Conservation (phyloP, 2,888 invertebrate species). For the Andrena camellia region DNA sequence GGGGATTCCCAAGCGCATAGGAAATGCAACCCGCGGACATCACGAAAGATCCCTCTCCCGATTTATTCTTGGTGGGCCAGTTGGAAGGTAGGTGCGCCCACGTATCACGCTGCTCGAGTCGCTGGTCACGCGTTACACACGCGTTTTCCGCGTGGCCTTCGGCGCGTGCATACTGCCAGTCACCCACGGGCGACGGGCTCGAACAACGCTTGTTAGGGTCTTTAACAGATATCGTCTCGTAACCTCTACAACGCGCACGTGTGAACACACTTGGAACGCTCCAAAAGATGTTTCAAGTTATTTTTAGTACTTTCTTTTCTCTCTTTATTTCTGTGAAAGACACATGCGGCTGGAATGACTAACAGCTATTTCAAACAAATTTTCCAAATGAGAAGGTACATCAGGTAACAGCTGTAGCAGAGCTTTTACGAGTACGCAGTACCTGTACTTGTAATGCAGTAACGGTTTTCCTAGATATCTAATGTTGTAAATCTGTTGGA, state of each 20-base stretch:
- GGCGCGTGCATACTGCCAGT: slow-evolving; percentile 17
- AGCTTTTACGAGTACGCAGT: too few relatives aligned
- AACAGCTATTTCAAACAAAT: not conserved
- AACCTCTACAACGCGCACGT: slow-evolving; percentile 10
- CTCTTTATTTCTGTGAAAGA: not conserved
- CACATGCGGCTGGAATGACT: not conserved
- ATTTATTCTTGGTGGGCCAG: slow-evolving; percentile 57
- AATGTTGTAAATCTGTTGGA: too few relatives aligned
- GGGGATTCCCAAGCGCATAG: slow-evolving; percentile 31
- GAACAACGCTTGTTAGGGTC: slow-evolving; percentile 4
- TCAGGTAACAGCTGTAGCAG: too few relatives aligned
- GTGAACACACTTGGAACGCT: slow-evolving; percentile 22
- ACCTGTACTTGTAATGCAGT: too few relatives aligned
- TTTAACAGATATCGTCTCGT: slow-evolving; percentile 29
- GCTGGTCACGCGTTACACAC: slow-evolving; percentile 60
- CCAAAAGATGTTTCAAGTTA: slow-evolving; percentile 15
- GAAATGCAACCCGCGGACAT: slow-evolving; percentile 18
- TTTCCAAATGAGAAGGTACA: not conserved
- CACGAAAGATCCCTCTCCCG: slow-evolving; percentile 27
- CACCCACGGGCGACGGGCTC: slow-evolving; percentile 15
- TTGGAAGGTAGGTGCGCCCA: slow-evolving; percentile 61
- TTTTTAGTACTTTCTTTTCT: slow-evolving; percentile 16
- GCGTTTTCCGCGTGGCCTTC: slow-evolving; percentile 55
- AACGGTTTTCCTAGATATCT: too few relatives aligned
- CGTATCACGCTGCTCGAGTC: slow-evolving; percentile 69